A percentile compares a stretch with the other conserved stretches of the same genome.
Evolutionary conservation across 2,113 vertebrate species (phyloP).

Genomic region (Argyrosomus japonicus): DNA sequence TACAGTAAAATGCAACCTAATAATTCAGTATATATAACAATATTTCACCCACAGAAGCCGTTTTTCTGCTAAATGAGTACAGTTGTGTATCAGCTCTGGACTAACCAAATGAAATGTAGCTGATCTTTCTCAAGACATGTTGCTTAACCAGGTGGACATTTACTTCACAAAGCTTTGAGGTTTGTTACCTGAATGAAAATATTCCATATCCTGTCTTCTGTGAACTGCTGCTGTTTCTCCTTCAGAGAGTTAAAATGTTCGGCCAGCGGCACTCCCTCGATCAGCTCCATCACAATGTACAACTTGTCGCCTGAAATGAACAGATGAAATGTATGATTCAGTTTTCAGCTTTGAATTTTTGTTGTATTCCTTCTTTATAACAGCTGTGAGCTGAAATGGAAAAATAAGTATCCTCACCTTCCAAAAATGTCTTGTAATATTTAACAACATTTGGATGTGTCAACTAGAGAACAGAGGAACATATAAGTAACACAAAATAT

Average conservation of each 20-base stretch:
- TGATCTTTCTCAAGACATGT: neutral
- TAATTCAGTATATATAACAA: too few relatives aligned
- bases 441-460: constrained; percentile 91
- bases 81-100: too few relatives aligned
- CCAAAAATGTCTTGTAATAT: constrained; percentile 93
- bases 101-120: too few relatives aligned
- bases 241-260: constrained; percentile 91
- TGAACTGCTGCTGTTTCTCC: constrained; percentile 89
- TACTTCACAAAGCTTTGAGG: too few relatives aligned
- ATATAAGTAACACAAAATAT: neutral
- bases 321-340: rapidly evolving
- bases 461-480: constrained; percentile 82
- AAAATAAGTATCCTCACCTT: constrained; percentile 86
- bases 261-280: constrained; percentile 88
- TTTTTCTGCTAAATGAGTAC: too few relatives aligned
- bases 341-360: neutral
- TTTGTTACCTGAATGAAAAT: constrained; percentile 91
- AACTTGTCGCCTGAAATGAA: constrained; percentile 85
- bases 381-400: neutral
- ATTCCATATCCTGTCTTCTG: constrained; percentile 91
- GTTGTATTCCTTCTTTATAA: neutral
- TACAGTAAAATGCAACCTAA: too few relatives aligned
- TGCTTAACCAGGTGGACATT: too few relatives aligned
- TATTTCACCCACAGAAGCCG: too few relatives aligned
- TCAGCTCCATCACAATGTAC: constrained; percentile 94